Percentiles rank a stretch among this genome's conserved stretches.
These are phyloP conservation scores for Aphidius ervi DNA, from an alignment of 1,140 invertebrate species.

Conservation along the genomic window DNA sequence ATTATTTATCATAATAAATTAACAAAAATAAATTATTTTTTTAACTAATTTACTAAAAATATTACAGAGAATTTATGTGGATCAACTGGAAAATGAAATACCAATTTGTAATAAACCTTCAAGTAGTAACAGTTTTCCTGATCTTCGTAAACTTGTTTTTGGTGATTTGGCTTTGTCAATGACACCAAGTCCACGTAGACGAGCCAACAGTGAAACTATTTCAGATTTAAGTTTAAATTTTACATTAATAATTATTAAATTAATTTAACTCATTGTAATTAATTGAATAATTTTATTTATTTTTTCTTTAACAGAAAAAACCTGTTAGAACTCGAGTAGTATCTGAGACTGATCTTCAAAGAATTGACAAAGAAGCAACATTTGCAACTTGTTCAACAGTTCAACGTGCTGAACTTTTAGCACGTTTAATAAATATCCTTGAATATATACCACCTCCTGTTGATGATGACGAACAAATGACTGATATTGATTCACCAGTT, in stretches of 20 bases:
- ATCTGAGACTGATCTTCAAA: slow-evolving; percentile 71
- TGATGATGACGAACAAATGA: slow-evolving; percentile 32
- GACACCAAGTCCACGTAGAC: slow-evolving; percentile 42
- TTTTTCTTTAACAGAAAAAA: slow-evolving; percentile 25
- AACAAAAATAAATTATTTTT: slow-evolving; percentile 12
- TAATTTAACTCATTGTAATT: neutral
- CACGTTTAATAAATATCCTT: slow-evolving; percentile 69
- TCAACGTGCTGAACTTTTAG: slow-evolving; percentile 68
- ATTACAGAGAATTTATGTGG: slow-evolving; percentile 45
- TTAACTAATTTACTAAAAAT: slow-evolving; percentile 5
- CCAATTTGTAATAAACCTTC: slow-evolving; percentile 35
- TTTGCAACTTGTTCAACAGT: slow-evolving; percentile 61
- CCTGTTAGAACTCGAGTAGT: slow-evolving; percentile 59
- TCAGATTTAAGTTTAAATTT: slow-evolving; percentile 34
- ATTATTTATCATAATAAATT: slow-evolving; percentile 20
- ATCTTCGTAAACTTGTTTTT: slow-evolving; percentile 41
- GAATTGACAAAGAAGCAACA: slow-evolving; percentile 72
- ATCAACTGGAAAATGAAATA: slow-evolving; percentile 43
- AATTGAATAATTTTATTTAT: slow-evolving; percentile 4
- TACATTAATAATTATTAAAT: neutral
- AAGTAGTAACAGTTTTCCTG: slow-evolving; percentile 48
- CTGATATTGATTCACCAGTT: slow-evolving; percentile 23
- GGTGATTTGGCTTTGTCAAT: slow-evolving; percentile 32
- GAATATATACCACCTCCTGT: slow-evolving; percentile 59
- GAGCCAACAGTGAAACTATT: slow-evolving; percentile 51